Evolutionary conservation across 2,888 invertebrate species (phyloP).

Genomic region (Glaucopsyche alexis): DNA sequence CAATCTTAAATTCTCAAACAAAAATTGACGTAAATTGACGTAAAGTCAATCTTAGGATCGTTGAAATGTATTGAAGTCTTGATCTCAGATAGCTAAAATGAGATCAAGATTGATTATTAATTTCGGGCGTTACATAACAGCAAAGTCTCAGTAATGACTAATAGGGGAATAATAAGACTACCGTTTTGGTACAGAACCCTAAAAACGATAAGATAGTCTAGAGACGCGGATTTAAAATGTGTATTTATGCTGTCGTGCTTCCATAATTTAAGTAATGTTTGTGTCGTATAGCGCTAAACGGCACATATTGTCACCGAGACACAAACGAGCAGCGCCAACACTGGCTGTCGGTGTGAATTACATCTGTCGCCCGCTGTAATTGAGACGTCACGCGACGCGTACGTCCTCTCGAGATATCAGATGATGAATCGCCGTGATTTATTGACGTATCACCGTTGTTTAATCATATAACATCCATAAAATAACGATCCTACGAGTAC

Average conservation of each 20-base stretch:
- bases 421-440: slow-evolving; percentile 58
- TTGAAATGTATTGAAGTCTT: too few relatives aligned
- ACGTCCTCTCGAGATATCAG: slow-evolving; percentile 60
- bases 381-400: slow-evolving; percentile 55
- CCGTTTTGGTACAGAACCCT: too few relatives aligned
- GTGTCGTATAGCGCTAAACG: slow-evolving; percentile 58
- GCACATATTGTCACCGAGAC: slow-evolving; percentile 43
- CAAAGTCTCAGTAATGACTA: too few relatives aligned
- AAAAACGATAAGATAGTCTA: too few relatives aligned
- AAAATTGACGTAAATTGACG: too few relatives aligned
- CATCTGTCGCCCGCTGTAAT: slow-evolving; percentile 60
- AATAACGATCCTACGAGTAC: neutral
- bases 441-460: slow-evolving; percentile 37
- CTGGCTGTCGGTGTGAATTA: slow-evolving; percentile 61
- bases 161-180: too few relatives aligned
- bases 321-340: slow-evolving; percentile 51
- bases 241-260: slow-evolving; percentile 25
- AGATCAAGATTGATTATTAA: too few relatives aligned
- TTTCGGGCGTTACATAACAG: too few relatives aligned
- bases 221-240: neutral
- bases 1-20: too few relatives aligned
- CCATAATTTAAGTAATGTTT: slow-evolving; percentile 50
- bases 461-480: slow-evolving; percentile 15
- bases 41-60: too few relatives aligned
- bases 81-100: too few relatives aligned